Evolutionary conservation across 1,140 invertebrate genomes (phyloP).

Genomic region (Temnothorax curvispinosus): DNA sequence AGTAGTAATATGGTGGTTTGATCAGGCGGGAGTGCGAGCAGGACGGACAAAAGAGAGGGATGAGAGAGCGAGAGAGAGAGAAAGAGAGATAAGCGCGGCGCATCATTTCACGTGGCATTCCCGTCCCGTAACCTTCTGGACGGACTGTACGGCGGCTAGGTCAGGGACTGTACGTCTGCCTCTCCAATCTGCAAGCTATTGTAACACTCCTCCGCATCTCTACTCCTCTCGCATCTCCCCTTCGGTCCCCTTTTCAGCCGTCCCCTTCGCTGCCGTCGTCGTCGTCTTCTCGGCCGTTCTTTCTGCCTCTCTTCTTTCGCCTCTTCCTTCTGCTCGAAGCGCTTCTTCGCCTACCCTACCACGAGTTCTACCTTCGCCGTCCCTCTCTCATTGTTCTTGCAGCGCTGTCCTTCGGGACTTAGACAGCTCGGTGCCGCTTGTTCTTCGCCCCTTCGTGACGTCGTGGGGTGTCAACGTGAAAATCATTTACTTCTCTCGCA

Average conservation of each 20-base stretch:
- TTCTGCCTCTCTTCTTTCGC: conserved; percentile 21
- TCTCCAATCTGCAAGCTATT: conserved; percentile 78
- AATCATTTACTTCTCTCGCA: conserved; percentile 59
- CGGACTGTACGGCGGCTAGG: conserved; percentile 68
- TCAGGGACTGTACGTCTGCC: conserved; percentile 78
- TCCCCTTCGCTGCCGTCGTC: background rate
- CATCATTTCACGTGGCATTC: conserved; percentile 54
- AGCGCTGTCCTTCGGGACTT: conserved; percentile 46
- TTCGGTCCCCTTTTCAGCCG: background rate
- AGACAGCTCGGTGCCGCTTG: conserved; percentile 51
- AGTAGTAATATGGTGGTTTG: conserved; percentile 79
- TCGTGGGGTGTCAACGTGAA: conserved; percentile 47
- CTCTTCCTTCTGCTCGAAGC: conserved; percentile 62
- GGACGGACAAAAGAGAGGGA: background rate
- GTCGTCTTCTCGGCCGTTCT: conserved; percentile 7
- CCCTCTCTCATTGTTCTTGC: background rate
- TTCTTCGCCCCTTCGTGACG: background rate
- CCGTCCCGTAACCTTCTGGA: conserved; percentile 22
- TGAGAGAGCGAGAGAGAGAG: background rate
- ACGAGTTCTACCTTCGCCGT: conserved; percentile 45
- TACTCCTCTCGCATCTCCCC: conserved; percentile 26
- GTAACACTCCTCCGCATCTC: conserved; percentile 74
- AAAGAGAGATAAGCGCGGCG: background rate
- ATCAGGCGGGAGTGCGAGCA: conserved; percentile 23
- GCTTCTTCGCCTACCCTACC: conserved; percentile 52